Evolutionary conservation across 1,140 invertebrate genomes (phyloP), one percentile per base, ranked within the genome.

Genomic region (Neodiprion lecontei): DNA sequence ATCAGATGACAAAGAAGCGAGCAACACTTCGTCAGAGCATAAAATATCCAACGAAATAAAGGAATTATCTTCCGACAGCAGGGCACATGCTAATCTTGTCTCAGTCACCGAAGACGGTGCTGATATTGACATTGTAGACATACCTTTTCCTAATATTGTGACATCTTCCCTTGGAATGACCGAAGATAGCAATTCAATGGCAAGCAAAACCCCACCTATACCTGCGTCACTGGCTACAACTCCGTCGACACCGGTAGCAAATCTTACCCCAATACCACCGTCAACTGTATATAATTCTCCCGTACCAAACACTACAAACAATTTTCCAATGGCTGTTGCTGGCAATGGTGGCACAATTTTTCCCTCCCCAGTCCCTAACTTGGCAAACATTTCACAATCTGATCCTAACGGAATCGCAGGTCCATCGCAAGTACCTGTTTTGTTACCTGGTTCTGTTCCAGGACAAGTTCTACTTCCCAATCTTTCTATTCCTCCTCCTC

Each of bases 71-170:
- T 87, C 80, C 85, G 86, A 65, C 78, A 85, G 50, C 79, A 69
- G 73, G 14, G 77, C 72, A 53, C 50, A 66, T 28, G 53, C 74
- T 70, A 83, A 82, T 76, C 77, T 77, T 74, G 78, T 85, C 72
- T 86, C 81, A 61, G 86, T 87, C 61, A 87, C 88, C 61, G 88
- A 90, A 72, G 75, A 81, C 7, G 84, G 83, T 12, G 88, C 86
- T 74, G 80, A 79, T 23, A 79, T 90, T 17, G 91, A 91, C 72
- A 81, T 92, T 48, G 86, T 90, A 65, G 91, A 92, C 83, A 93
- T 93, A 82, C 92, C 92, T 40, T 91, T 93, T 86, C 90, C 90
- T 49, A 83, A 81, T 49, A 81, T 82, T 17, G 72, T 65, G 7
- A 72, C 67, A 49, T 67, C 71, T 1, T 69, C 23, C 14, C 66